Evolutionary conservation across 2,113 vertebrate genomes (phyloP).

Genomic region (Candoia aspera): DNA sequence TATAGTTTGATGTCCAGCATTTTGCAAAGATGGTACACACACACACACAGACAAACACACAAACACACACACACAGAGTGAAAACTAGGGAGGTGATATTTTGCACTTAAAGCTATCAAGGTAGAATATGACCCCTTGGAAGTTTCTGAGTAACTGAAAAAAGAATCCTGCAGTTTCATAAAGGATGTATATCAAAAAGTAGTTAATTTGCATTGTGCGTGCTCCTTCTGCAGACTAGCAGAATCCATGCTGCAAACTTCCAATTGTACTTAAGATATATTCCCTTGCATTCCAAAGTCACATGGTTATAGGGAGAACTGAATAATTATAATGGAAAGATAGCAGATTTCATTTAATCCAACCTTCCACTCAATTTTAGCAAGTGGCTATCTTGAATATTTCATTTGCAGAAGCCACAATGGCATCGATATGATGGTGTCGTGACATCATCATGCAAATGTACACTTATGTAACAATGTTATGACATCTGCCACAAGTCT

Average conservation of each 20-base stretch:
- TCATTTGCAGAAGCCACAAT: background rate
- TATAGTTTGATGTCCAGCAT: background rate
- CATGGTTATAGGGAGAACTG: background rate
- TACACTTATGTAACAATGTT: background rate
- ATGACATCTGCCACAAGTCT: background rate
- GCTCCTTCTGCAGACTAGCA: background rate
- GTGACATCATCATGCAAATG: background rate
- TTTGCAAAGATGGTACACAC: background rate
- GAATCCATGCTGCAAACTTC: background rate
- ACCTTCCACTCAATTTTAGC: background rate
- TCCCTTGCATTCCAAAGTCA: background rate
- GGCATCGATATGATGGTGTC: background rate
- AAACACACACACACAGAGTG: background rate
- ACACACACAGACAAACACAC: background rate
- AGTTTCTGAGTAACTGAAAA: background rate
- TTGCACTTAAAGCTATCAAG: background rate
- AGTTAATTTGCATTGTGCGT: background rate
- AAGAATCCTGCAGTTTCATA: background rate
- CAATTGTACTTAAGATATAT: background rate
- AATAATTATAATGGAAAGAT: background rate
- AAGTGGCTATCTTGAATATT: background rate
- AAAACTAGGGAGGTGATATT: background rate
- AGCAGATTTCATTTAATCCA: background rate
- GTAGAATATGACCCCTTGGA: background rate
- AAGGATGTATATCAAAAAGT: background rate